Conservation (phyloP, 2,113 vertebrate genomes). For the Argyrosomus japonicus region DNA sequence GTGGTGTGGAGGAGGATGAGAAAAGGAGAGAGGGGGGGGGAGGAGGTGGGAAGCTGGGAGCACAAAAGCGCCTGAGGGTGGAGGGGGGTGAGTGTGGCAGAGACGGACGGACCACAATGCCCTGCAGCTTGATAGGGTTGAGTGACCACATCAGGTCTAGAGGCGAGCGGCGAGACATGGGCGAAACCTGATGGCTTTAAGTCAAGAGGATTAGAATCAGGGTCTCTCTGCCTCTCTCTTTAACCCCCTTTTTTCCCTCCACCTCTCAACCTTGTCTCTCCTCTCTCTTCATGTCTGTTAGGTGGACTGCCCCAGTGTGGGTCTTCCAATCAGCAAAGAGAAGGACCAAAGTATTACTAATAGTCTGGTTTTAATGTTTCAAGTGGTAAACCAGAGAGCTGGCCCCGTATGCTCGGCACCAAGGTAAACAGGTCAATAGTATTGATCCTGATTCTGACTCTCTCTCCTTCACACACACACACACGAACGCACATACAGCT, state of each 20-base stretch:
- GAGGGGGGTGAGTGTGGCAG: conserved; percentile 58
- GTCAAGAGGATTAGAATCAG: conserved; percentile 80
- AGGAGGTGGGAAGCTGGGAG: conserved; percentile 28
- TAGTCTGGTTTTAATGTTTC: conserved; percentile 88
- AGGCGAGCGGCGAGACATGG: conserved; percentile 73
- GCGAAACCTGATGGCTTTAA: conserved; percentile 76
- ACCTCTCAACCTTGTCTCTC: neutral
- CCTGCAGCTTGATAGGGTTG: conserved; percentile 84
- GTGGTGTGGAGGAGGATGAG: conserved; percentile 66
- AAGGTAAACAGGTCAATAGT: conserved; percentile 90
- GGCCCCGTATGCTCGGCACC: conserved; percentile 77
- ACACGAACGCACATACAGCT: conserved; percentile 58
- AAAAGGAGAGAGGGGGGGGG: conserved; percentile 34
- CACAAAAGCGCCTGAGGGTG: conserved; percentile 79
- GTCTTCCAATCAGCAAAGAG: conserved; percentile 76
- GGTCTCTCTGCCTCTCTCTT: conserved; percentile 57
- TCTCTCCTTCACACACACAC: conserved; percentile 38
- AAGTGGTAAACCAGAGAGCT: conserved; percentile 83
- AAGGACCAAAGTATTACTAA: conserved; percentile 87
- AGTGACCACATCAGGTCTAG: conserved; percentile 82
- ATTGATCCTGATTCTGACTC: conserved; percentile 84
- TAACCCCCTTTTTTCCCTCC: conserved; percentile 17
- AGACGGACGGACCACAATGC: conserved; percentile 79
- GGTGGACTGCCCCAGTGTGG: conserved; percentile 57
- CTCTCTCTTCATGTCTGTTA: conserved; percentile 42